These are phyloP conservation scores for Leiothrix lutea DNA, from an alignment of 2,113 vertebrate genomes.

Conservation along the genomic window DNA sequence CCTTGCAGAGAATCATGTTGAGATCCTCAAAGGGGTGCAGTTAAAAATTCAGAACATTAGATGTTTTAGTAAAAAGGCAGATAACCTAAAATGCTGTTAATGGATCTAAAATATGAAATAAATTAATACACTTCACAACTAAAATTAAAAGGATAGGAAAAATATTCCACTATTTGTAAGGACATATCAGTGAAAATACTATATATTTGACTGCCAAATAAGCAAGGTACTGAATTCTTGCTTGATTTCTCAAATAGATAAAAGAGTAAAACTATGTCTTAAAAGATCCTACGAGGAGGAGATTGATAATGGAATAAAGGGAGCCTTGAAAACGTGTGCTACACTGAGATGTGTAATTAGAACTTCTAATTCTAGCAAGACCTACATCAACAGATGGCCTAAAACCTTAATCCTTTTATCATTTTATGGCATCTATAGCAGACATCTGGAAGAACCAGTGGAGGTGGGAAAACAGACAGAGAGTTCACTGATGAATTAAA, in stretches of 20 bases:
- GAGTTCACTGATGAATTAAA: neutral
- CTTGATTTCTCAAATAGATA: neutral
- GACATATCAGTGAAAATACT: neutral
- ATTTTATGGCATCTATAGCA: slow-evolving; percentile 11
- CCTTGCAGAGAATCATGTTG: neutral
- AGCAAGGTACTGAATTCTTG: neutral
- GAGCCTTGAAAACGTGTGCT: neutral
- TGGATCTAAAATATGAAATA: neutral
- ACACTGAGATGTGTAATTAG: neutral
- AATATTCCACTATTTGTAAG: neutral
- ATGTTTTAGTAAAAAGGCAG: neutral
- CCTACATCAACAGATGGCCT: neutral
- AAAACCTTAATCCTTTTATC: slow-evolving; percentile 24
- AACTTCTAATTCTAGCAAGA: neutral
- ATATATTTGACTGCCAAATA: neutral
- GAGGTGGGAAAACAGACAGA: neutral
- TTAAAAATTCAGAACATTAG: neutral
- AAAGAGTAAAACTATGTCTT: neutral
- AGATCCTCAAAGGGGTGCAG: neutral
- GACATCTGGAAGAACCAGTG: neutral
- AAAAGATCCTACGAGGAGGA: neutral
- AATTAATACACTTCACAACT: neutral
- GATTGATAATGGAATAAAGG: neutral
- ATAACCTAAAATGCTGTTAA: neutral
- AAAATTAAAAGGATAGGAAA: neutral